Base-by-base conservation (phyloP, 2,888 invertebrate species). In the Hemithea aestivaria region DNA sequence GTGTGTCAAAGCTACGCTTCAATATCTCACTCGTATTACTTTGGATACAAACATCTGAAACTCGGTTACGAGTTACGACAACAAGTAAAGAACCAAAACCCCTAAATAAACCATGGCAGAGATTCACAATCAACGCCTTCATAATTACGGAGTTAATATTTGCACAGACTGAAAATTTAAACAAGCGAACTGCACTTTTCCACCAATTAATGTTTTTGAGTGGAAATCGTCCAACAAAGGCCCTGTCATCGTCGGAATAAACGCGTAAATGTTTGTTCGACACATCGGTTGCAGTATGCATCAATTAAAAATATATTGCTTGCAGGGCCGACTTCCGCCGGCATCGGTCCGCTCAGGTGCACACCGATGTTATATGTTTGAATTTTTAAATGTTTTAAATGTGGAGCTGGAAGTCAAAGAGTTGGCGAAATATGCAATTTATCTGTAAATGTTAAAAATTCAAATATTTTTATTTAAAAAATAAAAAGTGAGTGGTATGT, bases 261-360 rank as follows among this genome's bases (percentile, higher is more conserved):
- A 73, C 66, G 65, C 63, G 76, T 73, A 73, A 81, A 81, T 84
- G 77, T 84, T 84, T 83, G 71, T 75, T 61, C 74, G 70, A 79
- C 79, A 76, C 77, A 73, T 77, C 64, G 74, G 66, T 53, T 59
- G 64, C 59, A 66, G 74, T 70, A 72, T 75, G 78, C 82, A 79
- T 77, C 81, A 80, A 84, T 84, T 85, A 81, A 84, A 83, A 80
- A 81, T 81, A 76, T 81, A 81, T 78, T 76, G 77, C 76, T 74
- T 71, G 68, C 66, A 51, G 68, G 61, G 59, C 58, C 67, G 64
- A 71, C 73, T 74, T 75, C 73, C 76, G 73, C 48, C 60, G 59
- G 16, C 16, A 16, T 54, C 62, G 62, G 51, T 58, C 43, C 59
- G 57, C 51, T 59, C 45, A 10, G 37, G 45, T 54, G 55, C 46